Base-by-base conservation (phyloP, 2,113 vertebrate genomes). In the Gallinago undulata region DNA sequence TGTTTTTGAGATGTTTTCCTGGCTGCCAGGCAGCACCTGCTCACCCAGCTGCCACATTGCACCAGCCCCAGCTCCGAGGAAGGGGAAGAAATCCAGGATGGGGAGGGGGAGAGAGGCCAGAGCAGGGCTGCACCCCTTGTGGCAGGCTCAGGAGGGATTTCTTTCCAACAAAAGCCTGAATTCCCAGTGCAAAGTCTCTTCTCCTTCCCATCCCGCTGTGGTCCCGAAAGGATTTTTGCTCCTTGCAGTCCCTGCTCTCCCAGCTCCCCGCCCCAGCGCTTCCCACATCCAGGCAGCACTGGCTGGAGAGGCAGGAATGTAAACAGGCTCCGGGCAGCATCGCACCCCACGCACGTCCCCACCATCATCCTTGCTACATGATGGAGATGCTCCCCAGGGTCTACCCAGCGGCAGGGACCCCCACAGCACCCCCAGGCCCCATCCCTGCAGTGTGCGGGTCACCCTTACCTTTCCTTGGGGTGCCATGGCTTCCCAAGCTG, bases 401-500 rank as follows among this genome's bases (percentile, higher is more conserved):
- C 55, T 81, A 47, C 27, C 21, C 57, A n/a, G 13, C 0, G 0
- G 48, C 72, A 53, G 51, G 51, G 25, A 70, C 30, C 35, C 39
- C 37, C 37, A 1, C 24, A 3, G n/a, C 41, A 70, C 23, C 33
- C 60, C 31, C 37, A 1, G 37, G 4, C n/a, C 47, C 72, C 50
- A 33, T 28, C 55, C 90, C 35, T 3, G 3, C 24, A 0, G 0
- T 3, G 4, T 17, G 43, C 11, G n/a, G 17, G n/a, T 63, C 87
- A 60, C 22, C 35, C 66, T 91, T 97, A 97, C 97, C 97, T 97
- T 97, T 89, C 96, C 96, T 39, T 94, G 84, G 74, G 94, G 96
- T 56, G 97, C 96, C 97, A 97, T 97, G 93, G 82, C 48, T 93
- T 93, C 79, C 72, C 31, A 4, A 59, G 93, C 43, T 74, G 69